Conservation (phyloP, 1,140 invertebrate species). For the Diprion similis region DNA sequence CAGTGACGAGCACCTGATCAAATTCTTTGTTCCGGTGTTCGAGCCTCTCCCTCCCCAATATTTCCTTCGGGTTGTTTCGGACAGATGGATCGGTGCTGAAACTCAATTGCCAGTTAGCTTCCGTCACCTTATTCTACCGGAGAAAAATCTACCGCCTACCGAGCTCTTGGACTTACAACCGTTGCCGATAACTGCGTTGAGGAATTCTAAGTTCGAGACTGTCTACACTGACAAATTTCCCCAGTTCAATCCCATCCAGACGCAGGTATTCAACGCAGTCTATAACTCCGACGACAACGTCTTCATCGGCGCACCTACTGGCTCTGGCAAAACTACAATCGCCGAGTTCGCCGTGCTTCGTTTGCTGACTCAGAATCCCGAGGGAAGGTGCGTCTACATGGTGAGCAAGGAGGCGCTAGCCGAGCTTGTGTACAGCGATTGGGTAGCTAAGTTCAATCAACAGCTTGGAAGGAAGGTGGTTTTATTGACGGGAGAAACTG, state of each 20-base stretch:
- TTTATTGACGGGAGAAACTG: slow-evolving; percentile 96
- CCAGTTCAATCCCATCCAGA: slow-evolving; percentile 99
- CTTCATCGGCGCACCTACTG: slow-evolving; percentile 97
- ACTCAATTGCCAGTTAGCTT: slow-evolving; percentile 98
- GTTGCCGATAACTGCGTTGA: slow-evolving; percentile 83
- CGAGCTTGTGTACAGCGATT: slow-evolving; percentile 90
- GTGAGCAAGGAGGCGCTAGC: slow-evolving; percentile 92
- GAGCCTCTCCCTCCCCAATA: slow-evolving; percentile 98
- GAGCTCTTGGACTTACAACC: slow-evolving; percentile 98
- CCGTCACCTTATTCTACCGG: slow-evolving; percentile 95
- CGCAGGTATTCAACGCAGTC: slow-evolving; percentile 98
- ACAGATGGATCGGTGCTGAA: slow-evolving; percentile 91
- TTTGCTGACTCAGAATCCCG: slow-evolving; percentile 78
- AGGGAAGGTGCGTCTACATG: slow-evolving; percentile 89
- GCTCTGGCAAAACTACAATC: slow-evolving; percentile 96
- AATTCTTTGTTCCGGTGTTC: slow-evolving; percentile 98
- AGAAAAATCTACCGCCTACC: slow-evolving; percentile 97
- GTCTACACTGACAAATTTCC: slow-evolving; percentile 88
- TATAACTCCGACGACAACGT: slow-evolving; percentile 99
- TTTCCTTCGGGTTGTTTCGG: slow-evolving; percentile 85
- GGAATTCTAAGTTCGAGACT: slow-evolving; percentile 86
- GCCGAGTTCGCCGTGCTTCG: slow-evolving; percentile 97
- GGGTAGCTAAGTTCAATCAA: slow-evolving; percentile 87
- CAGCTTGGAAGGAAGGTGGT: slow-evolving; percentile 88
- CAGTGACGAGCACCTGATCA: slow-evolving; percentile 94